These are phyloP conservation scores for Sanderia malayensis DNA, from an alignment of 30 jellyfish, hydroid and myxozoan genomes.

Conservation along the genomic window DNA sequence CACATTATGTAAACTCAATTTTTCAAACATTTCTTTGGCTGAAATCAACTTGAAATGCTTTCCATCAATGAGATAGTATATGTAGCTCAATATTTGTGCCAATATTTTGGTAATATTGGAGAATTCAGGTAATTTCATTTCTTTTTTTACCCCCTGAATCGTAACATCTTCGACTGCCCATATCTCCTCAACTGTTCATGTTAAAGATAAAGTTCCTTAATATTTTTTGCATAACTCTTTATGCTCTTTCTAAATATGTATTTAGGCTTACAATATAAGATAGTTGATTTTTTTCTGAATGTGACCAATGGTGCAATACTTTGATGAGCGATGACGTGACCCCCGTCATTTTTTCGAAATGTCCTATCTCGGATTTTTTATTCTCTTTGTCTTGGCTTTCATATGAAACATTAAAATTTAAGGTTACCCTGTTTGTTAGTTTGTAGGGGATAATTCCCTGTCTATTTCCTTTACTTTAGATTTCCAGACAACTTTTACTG, in stretches of 20 bases:
- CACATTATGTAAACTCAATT: not conserved
- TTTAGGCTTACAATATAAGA: not conserved
- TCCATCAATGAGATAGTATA: not conserved
- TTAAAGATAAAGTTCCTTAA: not conserved
- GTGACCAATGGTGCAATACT: not conserved
- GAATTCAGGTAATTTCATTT: not conserved
- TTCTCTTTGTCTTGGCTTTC: not conserved
- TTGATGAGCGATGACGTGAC: constrained; percentile 1
- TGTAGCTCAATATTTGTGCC: not conserved
- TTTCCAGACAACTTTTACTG: not conserved
- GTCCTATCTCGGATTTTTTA: not conserved
- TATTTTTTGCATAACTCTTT: not conserved
- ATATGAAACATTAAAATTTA: not conserved
- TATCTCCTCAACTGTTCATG: not conserved
- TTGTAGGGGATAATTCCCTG: no score
- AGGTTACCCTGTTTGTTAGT: not conserved
- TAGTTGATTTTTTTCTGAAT: not conserved
- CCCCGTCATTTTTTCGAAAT: not conserved
- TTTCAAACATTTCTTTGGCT: not conserved
- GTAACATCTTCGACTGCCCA: not conserved
- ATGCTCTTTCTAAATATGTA: not conserved
- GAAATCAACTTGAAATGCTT: not conserved
- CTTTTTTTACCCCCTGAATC: not conserved
- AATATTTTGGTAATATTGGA: not conserved
- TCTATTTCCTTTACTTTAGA: not conserved